These are phyloP conservation scores for Trichosurus vulpecula DNA, from an alignment of 2,797 vertebrate species.

Conservation along the genomic window DNA sequence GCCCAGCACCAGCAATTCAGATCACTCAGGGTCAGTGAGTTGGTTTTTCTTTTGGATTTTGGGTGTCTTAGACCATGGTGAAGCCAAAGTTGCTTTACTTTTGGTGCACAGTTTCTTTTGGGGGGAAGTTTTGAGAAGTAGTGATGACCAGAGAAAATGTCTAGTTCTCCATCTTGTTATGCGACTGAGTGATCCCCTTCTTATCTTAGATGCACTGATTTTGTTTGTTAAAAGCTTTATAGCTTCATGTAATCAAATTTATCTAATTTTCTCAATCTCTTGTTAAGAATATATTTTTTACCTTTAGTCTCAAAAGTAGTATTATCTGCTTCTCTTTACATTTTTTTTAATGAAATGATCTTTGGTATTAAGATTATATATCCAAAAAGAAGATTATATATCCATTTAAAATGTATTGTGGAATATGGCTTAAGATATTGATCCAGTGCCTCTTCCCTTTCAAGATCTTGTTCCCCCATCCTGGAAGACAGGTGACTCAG, in stretches of 20 bases:
- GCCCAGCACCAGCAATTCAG: neutral
- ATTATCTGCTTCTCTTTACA: neutral
- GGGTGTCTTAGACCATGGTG: neutral
- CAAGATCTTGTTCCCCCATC: conserved; percentile 40
- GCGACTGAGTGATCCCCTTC: neutral
- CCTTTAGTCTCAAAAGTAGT: neutral
- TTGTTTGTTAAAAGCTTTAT: neutral
- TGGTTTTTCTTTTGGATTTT: neutral
- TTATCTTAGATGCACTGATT: neutral
- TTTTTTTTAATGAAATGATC: neutral
- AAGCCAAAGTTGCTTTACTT: neutral
- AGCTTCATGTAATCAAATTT: neutral
- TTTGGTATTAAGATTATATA: neutral
- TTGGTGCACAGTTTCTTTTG: neutral
- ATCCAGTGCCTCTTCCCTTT: conserved; percentile 56
- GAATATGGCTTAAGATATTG: neutral
- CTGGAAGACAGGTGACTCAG: conserved; percentile 39
- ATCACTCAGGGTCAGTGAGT: neutral
- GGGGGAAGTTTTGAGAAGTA: neutral
- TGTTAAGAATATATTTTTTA: neutral
- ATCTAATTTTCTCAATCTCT: neutral
- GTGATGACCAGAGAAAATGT: neutral
- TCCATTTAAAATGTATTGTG: neutral
- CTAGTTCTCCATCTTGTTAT: neutral
- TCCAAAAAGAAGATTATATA: no score